Evolutionary conservation across 1,140 invertebrate genomes (phyloP), one percentile per base, ranked within the genome.

Genomic region (Papilio polytes): DNA sequence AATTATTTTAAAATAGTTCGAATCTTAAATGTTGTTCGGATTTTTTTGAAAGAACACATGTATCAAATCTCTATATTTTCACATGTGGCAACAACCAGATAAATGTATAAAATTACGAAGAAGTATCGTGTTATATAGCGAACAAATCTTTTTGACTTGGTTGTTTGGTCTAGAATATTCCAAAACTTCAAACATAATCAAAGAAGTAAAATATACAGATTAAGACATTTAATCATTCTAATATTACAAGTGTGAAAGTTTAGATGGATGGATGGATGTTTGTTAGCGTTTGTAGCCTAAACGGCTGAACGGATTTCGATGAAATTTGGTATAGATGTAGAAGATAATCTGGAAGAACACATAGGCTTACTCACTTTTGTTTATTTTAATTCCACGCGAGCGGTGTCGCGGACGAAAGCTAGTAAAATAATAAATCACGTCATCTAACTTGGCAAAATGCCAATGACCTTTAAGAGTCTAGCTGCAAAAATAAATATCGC

Each of bases 401-500:
- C n/a, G n/a, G n/a, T n/a, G n/a, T n/a, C n/a, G n/a, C n/a, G n/a
- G n/a, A n/a, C n/a, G n/a, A n/a, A n/a, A n/a, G n/a, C n/a, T n/a
- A n/a, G n/a, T 26, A 66, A 51, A 73, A 73, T 46, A 73, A 3
- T 18, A 73, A 41, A 44, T 26, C 18, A 31, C 72, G 72, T 41
- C 36, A 46, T 13, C 10, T 20, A 13, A 41, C 18, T 8, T 74
- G 41, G 18, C 72, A 46, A 46, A 74, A 78, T 22, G 77, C 41
- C 77, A 78, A 78, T 44, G 77, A 78, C 59, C 77, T 63, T 76
- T 76, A 51, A 22, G 56, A 66, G 44, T 78, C 18, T 78, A 66
- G 59, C 26, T 78, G 53, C 59, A 78, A 78, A 78, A 78, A 78
- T 78, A 66, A 78, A 78, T 41, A 78, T 78, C 10, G 53, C 77